These are phyloP conservation scores for Gonatopus flavifemur DNA, from an alignment of 1,140 invertebrate species.

Conservation along the genomic window DNA sequence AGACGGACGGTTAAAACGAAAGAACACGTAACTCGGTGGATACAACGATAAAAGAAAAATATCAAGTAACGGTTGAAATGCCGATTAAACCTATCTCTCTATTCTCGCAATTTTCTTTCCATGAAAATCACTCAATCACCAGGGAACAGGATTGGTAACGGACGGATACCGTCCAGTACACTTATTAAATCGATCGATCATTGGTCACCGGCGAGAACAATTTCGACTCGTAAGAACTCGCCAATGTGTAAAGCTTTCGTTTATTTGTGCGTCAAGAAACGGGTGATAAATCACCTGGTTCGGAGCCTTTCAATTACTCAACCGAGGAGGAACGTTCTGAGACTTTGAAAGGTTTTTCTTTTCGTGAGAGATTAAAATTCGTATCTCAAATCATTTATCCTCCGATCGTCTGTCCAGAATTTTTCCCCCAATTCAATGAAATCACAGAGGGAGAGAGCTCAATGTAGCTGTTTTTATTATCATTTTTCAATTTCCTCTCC, in stretches of 20 bases:
- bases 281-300: conserved; percentile 35
- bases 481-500: no score
- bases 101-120: conserved; percentile 20
- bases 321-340: conserved; percentile 17
- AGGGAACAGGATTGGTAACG: conserved; percentile 9
- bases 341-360: conserved; percentile 7
- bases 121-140: conserved; percentile 35
- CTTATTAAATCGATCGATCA: conserved; percentile 39
- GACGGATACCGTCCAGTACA: conserved; percentile 16
- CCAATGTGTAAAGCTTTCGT: conserved; percentile 19
- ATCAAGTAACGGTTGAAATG: conserved; percentile 6
- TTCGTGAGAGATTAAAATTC: background rate
- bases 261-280: conserved; percentile 26
- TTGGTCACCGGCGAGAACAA: conserved; percentile 31
- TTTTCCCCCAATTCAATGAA: no score
- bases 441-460: no score
- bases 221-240: conserved; percentile 15
- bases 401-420: no score
- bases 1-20: conserved; percentile 5
- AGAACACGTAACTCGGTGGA: background rate
- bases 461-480: no score
- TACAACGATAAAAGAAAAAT: background rate
- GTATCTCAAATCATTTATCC: no score
- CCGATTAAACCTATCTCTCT: conserved; percentile 1
- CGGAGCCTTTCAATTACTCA: conserved; percentile 38